A percentile compares a stretch with the other conserved stretches of the same genome.
These are phyloP conservation scores for Hybognathus amarus DNA, from an alignment of 2,797 vertebrate species.

Conservation along the genomic window DNA sequence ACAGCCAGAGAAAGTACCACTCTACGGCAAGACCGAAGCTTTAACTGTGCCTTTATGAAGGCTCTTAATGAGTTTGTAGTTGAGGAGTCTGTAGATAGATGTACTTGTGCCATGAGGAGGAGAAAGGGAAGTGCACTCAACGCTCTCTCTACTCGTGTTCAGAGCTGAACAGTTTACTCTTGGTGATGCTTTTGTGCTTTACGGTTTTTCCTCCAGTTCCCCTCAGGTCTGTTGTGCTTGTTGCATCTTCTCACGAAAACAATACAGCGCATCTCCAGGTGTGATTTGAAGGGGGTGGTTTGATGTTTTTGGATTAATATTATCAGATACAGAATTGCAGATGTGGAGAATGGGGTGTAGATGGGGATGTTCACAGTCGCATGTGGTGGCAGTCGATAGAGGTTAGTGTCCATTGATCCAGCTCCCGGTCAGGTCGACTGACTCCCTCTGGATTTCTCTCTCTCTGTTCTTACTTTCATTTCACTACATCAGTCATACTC, in stretches of 20 bases:
- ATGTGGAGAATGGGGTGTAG: constrained; percentile 43
- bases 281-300: constrained; percentile 23
- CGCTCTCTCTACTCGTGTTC: constrained; percentile 29
- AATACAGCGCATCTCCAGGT: constrained; percentile 28
- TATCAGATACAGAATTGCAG: constrained; percentile 20
- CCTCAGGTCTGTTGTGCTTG: constrained; percentile 12
- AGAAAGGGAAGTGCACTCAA: constrained; percentile 36
- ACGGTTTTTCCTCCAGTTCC: constrained; percentile 8
- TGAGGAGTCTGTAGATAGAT: constrained; percentile 28
- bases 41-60: constrained; percentile 43
- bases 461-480: constrained; percentile 41
- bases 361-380: constrained; percentile 52
- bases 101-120: constrained; percentile 32
- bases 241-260: constrained; percentile 1
- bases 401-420: constrained; percentile 85
- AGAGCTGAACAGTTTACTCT: constrained; percentile 25
- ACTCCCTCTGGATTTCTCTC: constrained; percentile 74
- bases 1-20: constrained; percentile 40
- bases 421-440: constrained; percentile 80
- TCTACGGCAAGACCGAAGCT: constrained; percentile 21
- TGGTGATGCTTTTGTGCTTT: constrained; percentile 23
- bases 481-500: constrained; percentile 66
- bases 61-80: constrained; percentile 38
- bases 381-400: constrained; percentile 77
- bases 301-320: constrained; percentile 41